These are phyloP conservation scores for Drosophila sulfurigaster DNA, from an alignment of 1,140 invertebrate genomes.

Conservation along the genomic window DNA sequence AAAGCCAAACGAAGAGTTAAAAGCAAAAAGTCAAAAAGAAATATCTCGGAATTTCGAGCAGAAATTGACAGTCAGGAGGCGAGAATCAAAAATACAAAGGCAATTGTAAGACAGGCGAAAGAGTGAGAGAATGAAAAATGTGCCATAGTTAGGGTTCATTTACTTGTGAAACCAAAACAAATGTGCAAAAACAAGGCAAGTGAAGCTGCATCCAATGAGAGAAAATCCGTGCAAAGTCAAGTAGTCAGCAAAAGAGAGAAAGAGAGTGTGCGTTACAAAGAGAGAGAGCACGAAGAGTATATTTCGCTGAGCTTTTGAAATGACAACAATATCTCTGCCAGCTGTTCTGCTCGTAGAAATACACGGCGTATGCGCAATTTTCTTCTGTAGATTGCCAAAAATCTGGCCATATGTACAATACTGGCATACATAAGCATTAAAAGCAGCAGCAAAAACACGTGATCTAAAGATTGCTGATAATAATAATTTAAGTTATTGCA, in stretches of 20 bases:
- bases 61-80: slow-evolving; percentile 49
- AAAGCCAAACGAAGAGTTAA: slow-evolving; percentile 33
- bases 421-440: not conserved
- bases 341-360: not conserved
- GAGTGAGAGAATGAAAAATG: slow-evolving; percentile 3
- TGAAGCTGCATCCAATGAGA: slow-evolving; percentile 18
- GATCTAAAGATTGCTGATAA: not conserved
- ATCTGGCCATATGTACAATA: not conserved
- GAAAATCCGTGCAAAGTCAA: too few species aligned
- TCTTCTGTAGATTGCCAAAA: slow-evolving; percentile 13
- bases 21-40: slow-evolving; percentile 47
- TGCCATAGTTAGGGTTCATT: slow-evolving; percentile 65
- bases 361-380: slow-evolving; percentile 17
- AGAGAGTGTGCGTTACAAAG: not conserved
- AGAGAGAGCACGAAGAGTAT: not conserved
- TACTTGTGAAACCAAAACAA: slow-evolving; percentile 54
- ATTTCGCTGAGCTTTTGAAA: not conserved
- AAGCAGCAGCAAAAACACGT: slow-evolving; percentile 4
- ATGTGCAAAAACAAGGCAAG: slow-evolving; percentile 28
- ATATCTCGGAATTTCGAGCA: slow-evolving; percentile 25
- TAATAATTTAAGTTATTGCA: not conserved
- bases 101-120: not conserved
- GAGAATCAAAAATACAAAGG: slow-evolving; percentile 1
- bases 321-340: not conserved
- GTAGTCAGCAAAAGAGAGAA: not conserved